phyloP scores from a whole-genome alignment of 1,140 invertebrate species.

The Euborellia annulipes region DNA sequence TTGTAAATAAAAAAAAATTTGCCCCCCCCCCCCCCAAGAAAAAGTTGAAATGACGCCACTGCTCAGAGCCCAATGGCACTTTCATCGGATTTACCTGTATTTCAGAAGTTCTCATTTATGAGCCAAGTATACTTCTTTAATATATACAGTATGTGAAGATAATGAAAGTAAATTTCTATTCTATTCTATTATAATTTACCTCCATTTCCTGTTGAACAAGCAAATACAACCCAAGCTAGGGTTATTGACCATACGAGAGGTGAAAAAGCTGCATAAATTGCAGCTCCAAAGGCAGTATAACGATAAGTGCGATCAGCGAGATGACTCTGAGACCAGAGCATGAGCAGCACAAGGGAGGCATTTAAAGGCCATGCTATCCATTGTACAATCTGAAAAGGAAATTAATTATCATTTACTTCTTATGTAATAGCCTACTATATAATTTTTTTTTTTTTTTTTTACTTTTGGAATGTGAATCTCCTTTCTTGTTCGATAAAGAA shows the following conservation, averaged over 20 bases:
- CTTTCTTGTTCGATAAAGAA: slow-evolving; percentile 34
- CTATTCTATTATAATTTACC: slow-evolving; percentile 31
- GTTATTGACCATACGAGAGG: slow-evolving; percentile 41
- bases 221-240: slow-evolving; percentile 46
- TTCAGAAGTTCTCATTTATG: no score
- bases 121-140: no score
- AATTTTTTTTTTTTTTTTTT: no score
- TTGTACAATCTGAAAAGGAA: no score
- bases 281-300: slow-evolving; percentile 40
- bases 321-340: slow-evolving; percentile 41
- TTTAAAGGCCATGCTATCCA: slow-evolving; percentile 32
- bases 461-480: slow-evolving; percentile 28
- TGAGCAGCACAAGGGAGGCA: slow-evolving; percentile 29
- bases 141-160: no score
- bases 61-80: no score
- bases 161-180: no score
- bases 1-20: no score
- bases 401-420: slow-evolving; percentile 10
- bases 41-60: no score
- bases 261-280: slow-evolving; percentile 43
- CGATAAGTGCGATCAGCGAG: slow-evolving; percentile 38
- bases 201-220: slow-evolving; percentile 38
- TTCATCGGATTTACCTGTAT: no score
- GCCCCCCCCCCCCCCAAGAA: no score
- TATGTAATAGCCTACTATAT: slow-evolving; percentile 8